Evolutionary conservation across 2,888 invertebrate genomes (phyloP), one percentile per base, ranked within the genome.

Genomic region (Eupithecia exiguata): DNA sequence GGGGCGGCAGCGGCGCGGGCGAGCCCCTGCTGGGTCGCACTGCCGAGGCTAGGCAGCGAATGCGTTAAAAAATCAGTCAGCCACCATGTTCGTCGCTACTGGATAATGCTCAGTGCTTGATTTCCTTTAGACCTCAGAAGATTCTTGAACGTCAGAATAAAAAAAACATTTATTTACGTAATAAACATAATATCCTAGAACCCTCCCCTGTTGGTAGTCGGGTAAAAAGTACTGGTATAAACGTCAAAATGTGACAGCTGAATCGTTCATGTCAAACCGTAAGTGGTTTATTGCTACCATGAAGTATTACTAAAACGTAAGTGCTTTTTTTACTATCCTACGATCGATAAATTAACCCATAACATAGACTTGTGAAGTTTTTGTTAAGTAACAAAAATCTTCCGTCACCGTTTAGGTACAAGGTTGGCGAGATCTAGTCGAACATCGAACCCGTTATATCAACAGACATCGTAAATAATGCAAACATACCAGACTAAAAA

Each of bases 391-490:
- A 25, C 25, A 58, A 25, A 58, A 58, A 58, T 25, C 1, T 1
- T 25, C 25, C 58, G 25, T 58, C 25, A 58, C 14, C 7, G 12
- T 25, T 14, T 38, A 38, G 10, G 12, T 38, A 38, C 63, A 63
- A 63, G 63, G 63, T 38, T 65, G 38, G 5, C 36, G 12, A 62
- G 35, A 35, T 35, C 62, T 62, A 18, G 30, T 35, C 35, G 35
- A 62, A 35, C 63, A n/a, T 65, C 36, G 63, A 65, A 65, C 63
- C 30, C 63, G 38, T 65, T 30, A 65, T 21, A 36, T 65, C n/a
- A 36, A 36, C 36, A 38, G 38, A 36, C 63, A 38, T 38, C 36
- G 63, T 65, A 38, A 38, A 36, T 65, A 38, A 38, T 65, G 38
- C 36, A 36, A 67, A 67, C 18, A 40, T 25, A 25, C 43, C 40